phyloP scores from a whole-genome alignment of 92 coral and sea anemone species.

The Heteractis magnifica region DNA sequence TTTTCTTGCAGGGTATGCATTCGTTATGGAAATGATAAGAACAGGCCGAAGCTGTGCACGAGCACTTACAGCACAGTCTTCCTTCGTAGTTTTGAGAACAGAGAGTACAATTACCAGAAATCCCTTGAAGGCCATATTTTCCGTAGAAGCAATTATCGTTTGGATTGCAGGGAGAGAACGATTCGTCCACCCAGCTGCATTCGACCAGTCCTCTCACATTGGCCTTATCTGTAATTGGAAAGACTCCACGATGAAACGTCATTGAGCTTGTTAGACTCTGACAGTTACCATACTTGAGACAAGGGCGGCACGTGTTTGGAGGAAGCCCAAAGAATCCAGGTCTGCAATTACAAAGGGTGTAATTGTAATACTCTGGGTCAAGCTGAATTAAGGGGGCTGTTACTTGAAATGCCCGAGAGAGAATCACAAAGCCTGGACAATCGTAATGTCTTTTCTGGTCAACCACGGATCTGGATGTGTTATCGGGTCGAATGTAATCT shows the following conservation, averaged over 20 bases:
- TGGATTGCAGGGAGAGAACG: conserved; percentile 4
- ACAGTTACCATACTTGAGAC: conserved; percentile 4
- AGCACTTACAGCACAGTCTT: conserved; percentile 5
- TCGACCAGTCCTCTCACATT: background rate
- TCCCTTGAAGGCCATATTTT: background rate
- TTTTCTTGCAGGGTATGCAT: conserved; percentile 1
- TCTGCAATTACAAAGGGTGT: conserved; percentile 10
- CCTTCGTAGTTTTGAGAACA: background rate
- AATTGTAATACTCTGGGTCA: conserved; percentile 12
- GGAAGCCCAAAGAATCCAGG: conserved; percentile 11
- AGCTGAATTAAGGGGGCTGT: conserved; percentile 7
- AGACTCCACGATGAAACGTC: background rate
- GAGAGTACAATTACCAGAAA: background rate
- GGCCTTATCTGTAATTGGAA: background rate
- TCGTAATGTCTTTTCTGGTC: conserved; percentile 13
- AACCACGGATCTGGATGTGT: background rate
- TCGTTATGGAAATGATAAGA: background rate
- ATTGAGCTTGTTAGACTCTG: background rate
- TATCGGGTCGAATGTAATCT: background rate
- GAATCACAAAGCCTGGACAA: conserved; percentile 15
- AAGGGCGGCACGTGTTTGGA: background rate
- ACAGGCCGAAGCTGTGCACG: background rate
- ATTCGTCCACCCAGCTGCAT: background rate
- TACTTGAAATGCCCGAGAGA: conserved; percentile 12
- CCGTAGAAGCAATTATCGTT: conserved; percentile 1